phyloP scores from a whole-genome alignment of 1,140 invertebrate species.

The Sipha flava region DNA sequence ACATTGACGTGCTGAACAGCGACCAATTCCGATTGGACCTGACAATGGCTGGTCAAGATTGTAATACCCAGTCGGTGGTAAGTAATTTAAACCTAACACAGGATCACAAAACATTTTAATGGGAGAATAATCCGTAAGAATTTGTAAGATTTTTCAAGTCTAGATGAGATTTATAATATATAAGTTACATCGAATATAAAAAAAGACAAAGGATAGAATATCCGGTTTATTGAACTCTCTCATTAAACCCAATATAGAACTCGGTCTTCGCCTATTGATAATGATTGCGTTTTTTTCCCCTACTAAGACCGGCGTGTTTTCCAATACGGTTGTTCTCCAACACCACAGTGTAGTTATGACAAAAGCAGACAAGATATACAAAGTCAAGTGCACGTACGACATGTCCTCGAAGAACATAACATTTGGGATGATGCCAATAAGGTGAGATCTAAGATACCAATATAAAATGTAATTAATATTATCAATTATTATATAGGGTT shows the following conservation, averaged over 20 bases:
- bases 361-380: constrained; percentile 93
- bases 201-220: background rate
- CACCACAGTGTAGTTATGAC: constrained; percentile 95
- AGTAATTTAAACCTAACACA: constrained; percentile 44
- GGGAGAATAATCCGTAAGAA: background rate
- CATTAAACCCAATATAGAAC: background rate
- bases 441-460: too few relatives aligned
- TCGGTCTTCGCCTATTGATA: too few relatives aligned
- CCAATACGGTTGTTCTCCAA: constrained; percentile 88
- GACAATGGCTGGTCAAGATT: constrained; percentile 87
- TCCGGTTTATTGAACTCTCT: background rate
- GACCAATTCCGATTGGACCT: constrained; percentile 84
- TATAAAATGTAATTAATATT: too few relatives aligned
- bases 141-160: background rate
- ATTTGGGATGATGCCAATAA: constrained; percentile 94
- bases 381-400: constrained; percentile 92
- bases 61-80: constrained; percentile 85
- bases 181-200: background rate
- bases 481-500: too few relatives aligned
- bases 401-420: constrained; percentile 94
- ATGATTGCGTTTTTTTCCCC: background rate
- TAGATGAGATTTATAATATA: background rate
- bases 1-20: constrained; percentile 85
- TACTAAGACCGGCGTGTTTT: constrained; percentile 77
- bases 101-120: background rate